These are phyloP conservation scores for Lottia scabra DNA, from an alignment of 2,888 invertebrate genomes.

Conservation along the genomic window DNA sequence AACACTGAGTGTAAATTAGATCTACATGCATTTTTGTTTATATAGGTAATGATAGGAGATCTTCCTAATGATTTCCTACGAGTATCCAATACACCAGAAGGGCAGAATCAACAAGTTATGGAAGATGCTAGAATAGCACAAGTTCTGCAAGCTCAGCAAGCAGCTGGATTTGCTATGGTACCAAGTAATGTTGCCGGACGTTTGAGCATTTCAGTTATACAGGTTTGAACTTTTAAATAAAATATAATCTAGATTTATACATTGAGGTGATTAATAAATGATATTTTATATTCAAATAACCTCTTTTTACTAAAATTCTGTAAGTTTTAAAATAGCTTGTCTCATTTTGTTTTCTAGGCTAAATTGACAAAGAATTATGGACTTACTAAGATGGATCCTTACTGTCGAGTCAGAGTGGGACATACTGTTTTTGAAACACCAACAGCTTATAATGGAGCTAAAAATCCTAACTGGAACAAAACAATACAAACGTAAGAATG, in stretches of 20 bases:
- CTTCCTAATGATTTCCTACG: conserved; percentile 83
- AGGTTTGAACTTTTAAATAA: conserved; percentile 70
- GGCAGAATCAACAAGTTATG: conserved; percentile 75
- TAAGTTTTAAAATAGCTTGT: conserved; percentile 6
- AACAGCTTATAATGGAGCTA: conserved; percentile 93
- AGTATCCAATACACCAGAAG: conserved; percentile 61
- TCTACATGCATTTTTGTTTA: not conserved
- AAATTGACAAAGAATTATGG: conserved; percentile 95
- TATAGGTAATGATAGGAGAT: conserved; percentile 81
- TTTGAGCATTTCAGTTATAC: conserved; percentile 86
- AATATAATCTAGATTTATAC: too few relatives aligned
- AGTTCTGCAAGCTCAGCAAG: conserved; percentile 68
- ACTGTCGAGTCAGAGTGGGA: conserved; percentile 90
- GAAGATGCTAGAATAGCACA: conserved; percentile 81
- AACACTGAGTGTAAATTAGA: too few relatives aligned
- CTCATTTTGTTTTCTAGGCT: conserved; percentile 73
- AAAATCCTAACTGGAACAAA: conserved; percentile 96
- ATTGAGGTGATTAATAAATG: too few relatives aligned
- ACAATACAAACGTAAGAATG: conserved; percentile 85
- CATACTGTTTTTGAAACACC: conserved; percentile 96
- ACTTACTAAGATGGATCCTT: conserved; percentile 95
- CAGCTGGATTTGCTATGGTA: conserved; percentile 58
- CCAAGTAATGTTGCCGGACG: conserved; percentile 75
- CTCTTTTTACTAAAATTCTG: not conserved
- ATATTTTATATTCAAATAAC: too few relatives aligned